A percentile compares a stretch with the other conserved stretches of the same genome.
Evolutionary conservation across 1,140 invertebrate species (phyloP).

Genomic region (Bombyx mandarina): DNA sequence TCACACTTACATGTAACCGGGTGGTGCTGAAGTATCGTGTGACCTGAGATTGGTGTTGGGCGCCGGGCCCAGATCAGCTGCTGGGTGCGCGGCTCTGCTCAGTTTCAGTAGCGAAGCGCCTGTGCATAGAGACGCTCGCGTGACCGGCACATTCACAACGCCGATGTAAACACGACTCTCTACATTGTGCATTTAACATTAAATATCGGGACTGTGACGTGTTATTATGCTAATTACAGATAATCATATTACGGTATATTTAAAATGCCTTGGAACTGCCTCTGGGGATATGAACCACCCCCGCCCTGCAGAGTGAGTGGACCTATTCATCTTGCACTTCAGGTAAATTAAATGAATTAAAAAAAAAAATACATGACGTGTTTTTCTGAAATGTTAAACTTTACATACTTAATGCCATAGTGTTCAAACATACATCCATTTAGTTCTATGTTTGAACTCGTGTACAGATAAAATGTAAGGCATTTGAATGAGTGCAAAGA

Average conservation of each 20-base stretch:
- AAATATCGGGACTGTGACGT: background rate
- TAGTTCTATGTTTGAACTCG: too few relatives aligned
- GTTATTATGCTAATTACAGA: background rate
- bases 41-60: too few relatives aligned
- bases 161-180: too few relatives aligned
- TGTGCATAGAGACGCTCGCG: background rate
- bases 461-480: too few relatives aligned
- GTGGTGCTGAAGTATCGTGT: too few relatives aligned
- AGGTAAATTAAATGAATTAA: conserved; percentile 26
- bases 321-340: conserved; percentile 43
- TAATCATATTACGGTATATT: background rate
- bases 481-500: too few relatives aligned
- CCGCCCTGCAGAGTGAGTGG: conserved; percentile 55
- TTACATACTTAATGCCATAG: background rate
- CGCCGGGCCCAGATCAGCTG: background rate
- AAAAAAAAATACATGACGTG: background rate
- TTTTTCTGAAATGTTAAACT: background rate
- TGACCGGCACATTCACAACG: background rate
- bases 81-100: background rate
- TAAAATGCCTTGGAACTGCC: conserved; percentile 64
- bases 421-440: too few relatives aligned
- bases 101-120: conserved; percentile 1
- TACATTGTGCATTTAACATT: background rate
- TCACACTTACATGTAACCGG: too few relatives aligned
- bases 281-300: conserved; percentile 58